Base-by-base conservation (phyloP, 2,888 invertebrate genomes). In the Carterocephalus palaemon region DNA sequence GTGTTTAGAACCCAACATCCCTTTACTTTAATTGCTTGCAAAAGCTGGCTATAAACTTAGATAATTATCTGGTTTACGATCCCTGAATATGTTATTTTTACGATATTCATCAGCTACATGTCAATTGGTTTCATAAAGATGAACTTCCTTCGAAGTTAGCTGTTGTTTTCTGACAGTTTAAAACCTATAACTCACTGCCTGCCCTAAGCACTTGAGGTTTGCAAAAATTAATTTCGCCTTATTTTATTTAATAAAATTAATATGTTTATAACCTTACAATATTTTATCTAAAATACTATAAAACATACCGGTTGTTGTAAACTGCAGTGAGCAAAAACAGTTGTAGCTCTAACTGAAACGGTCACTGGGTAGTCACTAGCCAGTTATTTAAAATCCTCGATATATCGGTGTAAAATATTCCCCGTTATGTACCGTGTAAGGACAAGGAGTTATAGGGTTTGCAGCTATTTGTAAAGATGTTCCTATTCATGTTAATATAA, bases 341-440 rank as follows among this genome's bases (percentile, higher is more conserved):
- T 36, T 36, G 29, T 12, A 4, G 12, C 28, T n/a, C n/a, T n/a
- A n/a, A n/a, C n/a, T n/a, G n/a, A n/a, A n/a, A 20, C 19, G 22
- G 29, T n/a, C 22, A 29, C 28, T 29, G 28, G 22, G n/a, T n/a
- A n/a, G n/a, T n/a, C 26, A n/a, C 33, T 19, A 38, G 32, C 23
- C 45, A 45, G 45, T 45, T 37, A 45, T 45, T 45, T 45, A 32
- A 45, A 45, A 45, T 32, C 37, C 31, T 45, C 45, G 37, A 45
- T 45, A 37, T 5, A 36, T 37, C 29, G 19, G 24, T 32, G 32
- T 37, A 24, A 45, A 45, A 45, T 38, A 38, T 38, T 45, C 37
- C 38, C 45, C 45, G 45, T 38, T 45, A 45, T 45, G 45, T 31
- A 19, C 45, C 45, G 38, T 45, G 23, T 45, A 45, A 38, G 45